Conservation (phyloP, 2,888 invertebrate species). For the Nymphalis c-album region DNA sequence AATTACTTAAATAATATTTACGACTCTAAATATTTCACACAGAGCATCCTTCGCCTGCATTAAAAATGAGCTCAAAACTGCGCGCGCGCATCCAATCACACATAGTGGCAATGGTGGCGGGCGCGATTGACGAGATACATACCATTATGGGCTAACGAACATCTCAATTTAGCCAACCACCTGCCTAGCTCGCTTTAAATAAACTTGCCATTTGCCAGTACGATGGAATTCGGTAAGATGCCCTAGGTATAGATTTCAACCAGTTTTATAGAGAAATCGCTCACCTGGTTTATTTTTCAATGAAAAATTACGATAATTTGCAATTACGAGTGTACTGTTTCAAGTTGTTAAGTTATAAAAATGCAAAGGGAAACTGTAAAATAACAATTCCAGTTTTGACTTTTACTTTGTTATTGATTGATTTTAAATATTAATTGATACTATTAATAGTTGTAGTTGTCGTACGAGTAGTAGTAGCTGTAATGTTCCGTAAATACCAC, state of each 20-base stretch:
- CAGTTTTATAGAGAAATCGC: constrained; percentile 10
- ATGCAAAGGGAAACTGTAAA: too few relatives aligned
- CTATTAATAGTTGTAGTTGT: too few relatives aligned
- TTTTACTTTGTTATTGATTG: too few relatives aligned
- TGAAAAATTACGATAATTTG: constrained; percentile 19
- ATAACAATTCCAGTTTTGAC: too few relatives aligned
- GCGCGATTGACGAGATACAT: constrained; percentile 57
- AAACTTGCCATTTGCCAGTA: constrained; percentile 39
- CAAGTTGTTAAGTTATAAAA: not conserved
- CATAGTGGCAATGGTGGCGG: constrained; percentile 45
- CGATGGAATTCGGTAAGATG: constrained; percentile 16
- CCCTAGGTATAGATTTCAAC: constrained; percentile 15
- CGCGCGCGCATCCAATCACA: constrained; percentile 44
- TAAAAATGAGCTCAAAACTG: constrained; percentile 42
- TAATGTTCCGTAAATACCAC: too few relatives aligned
- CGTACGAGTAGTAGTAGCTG: too few relatives aligned
- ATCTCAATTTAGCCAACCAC: constrained; percentile 58
- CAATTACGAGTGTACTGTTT: constrained; percentile 3
- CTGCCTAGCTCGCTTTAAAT: constrained; percentile 48
- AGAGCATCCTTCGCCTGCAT: constrained; percentile 25
- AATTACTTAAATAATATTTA: too few relatives aligned
- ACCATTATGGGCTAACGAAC: constrained; percentile 58
- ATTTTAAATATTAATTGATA: too few relatives aligned
- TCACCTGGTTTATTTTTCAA: constrained; percentile 27
- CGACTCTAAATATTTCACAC: constrained; percentile 2